phyloP scores from a whole-genome alignment of 2,113 vertebrate genomes.

The Megaptera novaeangliae region DNA sequence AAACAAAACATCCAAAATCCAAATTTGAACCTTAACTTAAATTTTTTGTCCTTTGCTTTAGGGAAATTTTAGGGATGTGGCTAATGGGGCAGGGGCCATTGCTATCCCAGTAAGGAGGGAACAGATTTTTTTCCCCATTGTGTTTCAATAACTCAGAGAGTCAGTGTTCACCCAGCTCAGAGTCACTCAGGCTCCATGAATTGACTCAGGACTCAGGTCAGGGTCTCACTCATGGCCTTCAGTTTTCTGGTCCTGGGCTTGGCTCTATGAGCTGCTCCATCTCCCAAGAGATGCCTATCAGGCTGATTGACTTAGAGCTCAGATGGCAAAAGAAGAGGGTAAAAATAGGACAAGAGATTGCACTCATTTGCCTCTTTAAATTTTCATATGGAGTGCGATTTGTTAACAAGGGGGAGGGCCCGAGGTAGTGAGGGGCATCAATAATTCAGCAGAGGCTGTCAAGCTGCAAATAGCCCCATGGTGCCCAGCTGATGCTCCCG shows the following conservation, averaged over 20 bases:
- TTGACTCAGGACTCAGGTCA: background rate
- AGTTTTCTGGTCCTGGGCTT: background rate
- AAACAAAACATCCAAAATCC: background rate
- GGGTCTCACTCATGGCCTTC: background rate
- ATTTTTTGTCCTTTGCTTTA: background rate
- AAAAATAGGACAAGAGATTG: constrained; percentile 63
- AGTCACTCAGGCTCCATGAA: background rate
- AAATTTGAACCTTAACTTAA: background rate
- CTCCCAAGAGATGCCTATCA: constrained; percentile 43
- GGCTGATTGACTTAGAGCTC: constrained; percentile 60
- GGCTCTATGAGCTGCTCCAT: background rate
- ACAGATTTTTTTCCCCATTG: background rate
- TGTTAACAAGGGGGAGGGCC: constrained; percentile 41
- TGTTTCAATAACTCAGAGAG: background rate
- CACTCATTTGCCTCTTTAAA: constrained; percentile 59
- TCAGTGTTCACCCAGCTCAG: background rate
- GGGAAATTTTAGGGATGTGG: background rate
- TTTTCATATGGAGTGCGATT: constrained; percentile 47
- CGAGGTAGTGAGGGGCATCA: constrained; percentile 20
- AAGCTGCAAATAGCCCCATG: constrained; percentile 35
- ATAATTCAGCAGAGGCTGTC: constrained; percentile 70
- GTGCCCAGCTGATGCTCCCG: constrained; percentile 50
- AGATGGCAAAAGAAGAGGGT: constrained; percentile 62
- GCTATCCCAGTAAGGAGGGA: background rate
- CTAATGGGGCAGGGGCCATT: background rate